Evolutionary conservation across 2,797 vertebrate species (phyloP), one percentile per base, ranked within the genome.

Genomic region (Ataeniobius toweri): DNA sequence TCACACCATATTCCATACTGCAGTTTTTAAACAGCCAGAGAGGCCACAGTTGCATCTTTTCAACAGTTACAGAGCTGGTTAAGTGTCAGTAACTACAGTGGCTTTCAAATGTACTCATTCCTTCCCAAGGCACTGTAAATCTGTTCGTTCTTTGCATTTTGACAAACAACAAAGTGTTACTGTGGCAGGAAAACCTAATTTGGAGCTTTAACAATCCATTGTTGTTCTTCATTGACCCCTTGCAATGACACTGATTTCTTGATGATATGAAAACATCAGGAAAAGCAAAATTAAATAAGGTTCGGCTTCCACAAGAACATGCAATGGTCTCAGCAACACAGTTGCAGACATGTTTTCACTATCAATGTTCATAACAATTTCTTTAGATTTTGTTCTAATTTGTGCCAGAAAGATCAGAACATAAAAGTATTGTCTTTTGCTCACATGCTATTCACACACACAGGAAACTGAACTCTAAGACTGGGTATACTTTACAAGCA

Each of bases 1-100:
- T 88, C 81, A 68, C 56, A 7, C 65, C 78, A 84, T 41, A 74
- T 80, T 74, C 75, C 36, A 70, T 74, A 84, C 63, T 77, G 75
- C 82, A 71, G 55, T 69, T 86, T 7, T 58, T 3, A 81, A 76
- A 76, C 53, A 2, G 5, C 41, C 13, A 73, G 36, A 26, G 20
- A 73, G 73, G 53, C 22, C 16, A 65, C 24, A 76, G 9, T 24
- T 61, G 50, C 36, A 3, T 24, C 22, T 36, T 65, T 73, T 31
- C 18, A 71, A 46, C 16, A 12, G 41, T 36, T 51, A 31, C 18
- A 58, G 50, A 12, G 39, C 67, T 69, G 39, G 50, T 9, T 46
- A 41, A 41, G 39, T 73, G 50, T 14, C n/a, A 72, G 14, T n/a
- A 39, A 18, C 46, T 20, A 46, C 5, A 26, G 10, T 44, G 41